Evolutionary conservation across 1,140 invertebrate genomes (phyloP), one percentile per base, ranked within the genome.

Genomic region (Drosophila melanica): DNA sequence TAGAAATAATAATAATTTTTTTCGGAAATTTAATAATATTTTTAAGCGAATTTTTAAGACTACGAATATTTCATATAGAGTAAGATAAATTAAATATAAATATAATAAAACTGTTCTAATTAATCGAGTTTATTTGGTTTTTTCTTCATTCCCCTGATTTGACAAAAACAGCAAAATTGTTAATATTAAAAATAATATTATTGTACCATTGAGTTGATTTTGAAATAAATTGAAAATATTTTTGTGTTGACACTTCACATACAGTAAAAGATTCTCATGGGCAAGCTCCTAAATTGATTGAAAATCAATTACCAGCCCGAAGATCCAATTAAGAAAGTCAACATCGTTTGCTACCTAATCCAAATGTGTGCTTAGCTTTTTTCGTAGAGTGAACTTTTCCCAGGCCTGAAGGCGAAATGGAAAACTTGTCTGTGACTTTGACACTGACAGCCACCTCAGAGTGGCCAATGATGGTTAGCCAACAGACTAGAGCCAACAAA

Each of bases 301-400:
- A 1, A 44, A 18, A 50, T 68, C 65, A 57, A 69, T 68, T 73
- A 48, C 30, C 27, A 42, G 65, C 12, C 4, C 14, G 5, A 41
- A 48, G 51, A 35, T 59, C 70, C 70, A 73, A 73, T 73, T 73
- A 69, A 70, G 63, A 44, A 50, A 57, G 53, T 67, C 48, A 42
- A 72, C 63, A 72, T 48, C 37, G 30, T 35, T 48, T 8, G 16
- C 12, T 37, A 39, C 48, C 41, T 20, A 39, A 67, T 54, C 42
- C 65, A 59, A 72, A 58, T 72, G 39, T 73, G 71, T 84, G 74
- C 57, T 8, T 47, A 64, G 16, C 39, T 69, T 77, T 75, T 75
- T 81, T 57, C 16, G 62, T 58, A 8, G n/a, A 58, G 48, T 53
- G 51, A 79, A 68, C 67, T 82, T 82, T 86, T 87, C 76, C 81